phyloP scores from a whole-genome alignment of 2,113 vertebrate species.

The Archocentrus centrarchus region DNA sequence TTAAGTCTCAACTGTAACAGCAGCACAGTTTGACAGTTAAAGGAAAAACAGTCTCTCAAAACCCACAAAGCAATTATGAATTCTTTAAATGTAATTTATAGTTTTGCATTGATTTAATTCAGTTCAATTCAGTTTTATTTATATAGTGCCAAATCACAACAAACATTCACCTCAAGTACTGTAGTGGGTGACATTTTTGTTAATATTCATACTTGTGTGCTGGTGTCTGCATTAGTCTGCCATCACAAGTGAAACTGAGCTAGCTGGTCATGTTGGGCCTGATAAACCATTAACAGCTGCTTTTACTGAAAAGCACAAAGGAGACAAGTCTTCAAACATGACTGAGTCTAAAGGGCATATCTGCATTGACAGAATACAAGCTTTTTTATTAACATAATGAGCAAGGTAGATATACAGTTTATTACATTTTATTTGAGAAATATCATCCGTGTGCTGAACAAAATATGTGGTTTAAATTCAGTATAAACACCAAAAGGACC shows the following conservation, averaged over 20 bases:
- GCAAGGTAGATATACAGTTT: background rate
- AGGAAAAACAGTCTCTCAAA: background rate
- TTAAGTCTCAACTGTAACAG: background rate
- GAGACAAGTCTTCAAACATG: background rate
- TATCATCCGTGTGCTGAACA: no score
- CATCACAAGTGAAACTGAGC: background rate
- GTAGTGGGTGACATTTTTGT: background rate
- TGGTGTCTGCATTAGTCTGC: background rate
- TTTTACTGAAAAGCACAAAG: background rate
- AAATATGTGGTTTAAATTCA: no score
- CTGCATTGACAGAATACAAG: background rate
- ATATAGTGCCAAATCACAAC: no score
- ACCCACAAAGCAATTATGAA: background rate
- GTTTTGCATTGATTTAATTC: background rate
- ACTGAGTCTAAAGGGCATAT: background rate
- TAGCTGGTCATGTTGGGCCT: background rate
- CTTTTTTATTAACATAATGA: background rate
- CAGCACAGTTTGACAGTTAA: background rate
- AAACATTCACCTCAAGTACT: no score
- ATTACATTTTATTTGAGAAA: no score
- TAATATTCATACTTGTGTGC: background rate
- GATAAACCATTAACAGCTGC: background rate
- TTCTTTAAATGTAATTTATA: background rate
- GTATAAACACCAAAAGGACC: no score
- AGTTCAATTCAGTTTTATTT: no score